Evolutionary conservation across 1,140 invertebrate genomes (phyloP).

Genomic region (Drosophila repleta): DNA sequence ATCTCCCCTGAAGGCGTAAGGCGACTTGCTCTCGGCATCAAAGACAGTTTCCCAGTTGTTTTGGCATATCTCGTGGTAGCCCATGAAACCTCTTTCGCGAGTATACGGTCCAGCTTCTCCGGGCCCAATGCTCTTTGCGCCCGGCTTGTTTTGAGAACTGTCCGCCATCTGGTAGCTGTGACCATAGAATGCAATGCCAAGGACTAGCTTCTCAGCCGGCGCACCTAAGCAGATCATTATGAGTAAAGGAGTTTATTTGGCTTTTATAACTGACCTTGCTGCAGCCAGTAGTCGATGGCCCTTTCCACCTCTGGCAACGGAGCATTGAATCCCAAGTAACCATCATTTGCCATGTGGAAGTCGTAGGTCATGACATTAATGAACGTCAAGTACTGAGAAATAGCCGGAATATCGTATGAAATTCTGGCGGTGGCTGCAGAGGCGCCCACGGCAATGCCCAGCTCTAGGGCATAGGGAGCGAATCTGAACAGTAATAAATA

Average conservation of each 20-base stretch:
- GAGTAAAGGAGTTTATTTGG: conserved; percentile 63
- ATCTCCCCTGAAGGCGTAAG: conserved; percentile 78
- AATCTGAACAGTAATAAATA: conserved; percentile 72
- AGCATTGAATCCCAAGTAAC: conserved; percentile 86
- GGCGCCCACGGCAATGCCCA: conserved; percentile 87
- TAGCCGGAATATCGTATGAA: conserved; percentile 86
- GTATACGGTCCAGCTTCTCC: conserved; percentile 89
- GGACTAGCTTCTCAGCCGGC: conserved; percentile 85
- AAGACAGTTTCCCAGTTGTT: conserved; percentile 64
- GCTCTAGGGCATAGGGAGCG: conserved; percentile 83
- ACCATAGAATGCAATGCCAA: conserved; percentile 89
- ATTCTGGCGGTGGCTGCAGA: conserved; percentile 84
- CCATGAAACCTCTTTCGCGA: conserved; percentile 87
- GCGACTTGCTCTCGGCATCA: conserved; percentile 37
- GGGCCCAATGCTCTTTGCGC: conserved; percentile 85
- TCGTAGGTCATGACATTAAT: conserved; percentile 90
- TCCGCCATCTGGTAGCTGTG: conserved; percentile 87
- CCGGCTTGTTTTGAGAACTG: conserved; percentile 84
- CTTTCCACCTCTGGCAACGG: conserved; percentile 84
- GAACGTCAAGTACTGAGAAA: conserved; percentile 85
- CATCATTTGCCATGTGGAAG: conserved; percentile 85
- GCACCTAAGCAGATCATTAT: conserved; percentile 66
- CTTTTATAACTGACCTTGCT: conserved; percentile 19
- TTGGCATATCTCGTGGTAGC: conserved; percentile 90
- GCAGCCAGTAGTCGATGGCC: conserved; percentile 75